phyloP scores from a whole-genome alignment of 1,140 invertebrate genomes.

The Ctenoplectra terminalis region DNA sequence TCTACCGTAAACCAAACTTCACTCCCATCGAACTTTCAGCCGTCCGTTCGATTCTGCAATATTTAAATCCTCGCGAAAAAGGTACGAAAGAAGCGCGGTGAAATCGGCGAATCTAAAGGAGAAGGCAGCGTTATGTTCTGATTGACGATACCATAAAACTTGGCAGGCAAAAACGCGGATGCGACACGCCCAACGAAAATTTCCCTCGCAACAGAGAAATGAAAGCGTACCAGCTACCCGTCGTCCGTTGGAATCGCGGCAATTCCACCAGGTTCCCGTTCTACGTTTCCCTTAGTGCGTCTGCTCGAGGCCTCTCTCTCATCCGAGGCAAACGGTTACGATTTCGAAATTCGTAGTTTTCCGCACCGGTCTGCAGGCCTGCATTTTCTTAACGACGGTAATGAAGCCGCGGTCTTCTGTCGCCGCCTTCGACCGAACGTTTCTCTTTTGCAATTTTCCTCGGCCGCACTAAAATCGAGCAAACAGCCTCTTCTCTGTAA shows the following conservation, averaged over 20 bases:
- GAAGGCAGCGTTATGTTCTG: conserved; percentile 6
- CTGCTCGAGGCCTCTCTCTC: no score
- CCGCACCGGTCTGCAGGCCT: not conserved
- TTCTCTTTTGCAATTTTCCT: conserved; percentile 23
- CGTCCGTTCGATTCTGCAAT: no score
- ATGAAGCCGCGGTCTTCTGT: conserved; percentile 31
- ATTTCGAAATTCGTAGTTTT: conserved; percentile 42
- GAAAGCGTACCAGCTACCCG: not conserved
- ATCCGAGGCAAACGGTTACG: not conserved
- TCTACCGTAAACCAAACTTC: no score
- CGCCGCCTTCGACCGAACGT: conserved; percentile 7
- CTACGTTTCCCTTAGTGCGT: no score
- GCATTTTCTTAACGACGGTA: conserved; percentile 47
- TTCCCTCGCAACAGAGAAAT: not conserved
- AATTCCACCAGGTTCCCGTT: not conserved
- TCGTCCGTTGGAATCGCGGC: not conserved
- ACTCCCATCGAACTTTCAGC: no score
- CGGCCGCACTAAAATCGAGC: conserved; percentile 28
- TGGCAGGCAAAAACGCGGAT: not conserved
- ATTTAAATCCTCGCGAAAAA: no score
- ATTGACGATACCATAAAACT: conserved; percentile 23
- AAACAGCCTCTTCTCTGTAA: not conserved
- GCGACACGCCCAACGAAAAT: conserved; percentile 24
- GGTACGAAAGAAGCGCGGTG: not conserved
- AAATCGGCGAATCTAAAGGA: conserved; percentile 10